Evolutionary conservation across 2,797 vertebrate genomes (phyloP).

Genomic region (Rhadinocentrus ornatus): DNA sequence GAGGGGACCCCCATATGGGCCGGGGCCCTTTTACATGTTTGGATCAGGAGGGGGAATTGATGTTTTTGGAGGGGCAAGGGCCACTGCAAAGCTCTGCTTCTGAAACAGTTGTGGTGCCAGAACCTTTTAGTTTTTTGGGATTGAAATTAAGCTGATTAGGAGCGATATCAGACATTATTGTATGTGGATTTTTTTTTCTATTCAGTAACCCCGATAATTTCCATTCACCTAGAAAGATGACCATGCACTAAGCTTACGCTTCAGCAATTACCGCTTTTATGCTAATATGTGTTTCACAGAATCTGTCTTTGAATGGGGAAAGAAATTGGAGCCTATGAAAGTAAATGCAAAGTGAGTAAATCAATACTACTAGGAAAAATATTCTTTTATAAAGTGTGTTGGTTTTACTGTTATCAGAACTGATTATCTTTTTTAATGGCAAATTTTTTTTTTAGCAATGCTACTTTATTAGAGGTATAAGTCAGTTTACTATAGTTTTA

Average conservation of each 20-base stretch:
- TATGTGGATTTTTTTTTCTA: constrained; percentile 40
- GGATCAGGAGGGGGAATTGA: constrained; percentile 41
- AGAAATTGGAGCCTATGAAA: neutral
- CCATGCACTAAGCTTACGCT: constrained; percentile 2
- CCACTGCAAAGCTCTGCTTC: constrained; percentile 52
- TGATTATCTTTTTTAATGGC: no score
- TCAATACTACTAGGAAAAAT: no score
- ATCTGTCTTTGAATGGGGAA: neutral
- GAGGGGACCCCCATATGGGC: constrained; percentile 63
- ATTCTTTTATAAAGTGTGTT: neutral
- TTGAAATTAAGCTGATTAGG: constrained; percentile 66
- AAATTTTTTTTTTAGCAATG: neutral
- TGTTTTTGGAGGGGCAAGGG: constrained; percentile 49
- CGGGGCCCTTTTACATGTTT: constrained; percentile 57
- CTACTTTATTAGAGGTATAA: neutral
- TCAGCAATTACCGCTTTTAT: constrained; percentile 2
- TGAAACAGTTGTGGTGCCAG: constrained; percentile 49
- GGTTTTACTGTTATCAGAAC: no score
- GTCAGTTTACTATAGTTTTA: neutral
- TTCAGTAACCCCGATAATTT: constrained; percentile 44
- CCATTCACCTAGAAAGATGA: constrained; percentile 16
- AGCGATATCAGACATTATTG: constrained; percentile 43
- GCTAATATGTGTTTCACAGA: constrained; percentile 6
- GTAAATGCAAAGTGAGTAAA: neutral
- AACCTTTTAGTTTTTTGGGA: constrained; percentile 45